Evolutionary conservation across 2,797 vertebrate genomes (phyloP), one percentile per base, ranked within the genome.

Genomic region (Protosalanx chinensis): DNA sequence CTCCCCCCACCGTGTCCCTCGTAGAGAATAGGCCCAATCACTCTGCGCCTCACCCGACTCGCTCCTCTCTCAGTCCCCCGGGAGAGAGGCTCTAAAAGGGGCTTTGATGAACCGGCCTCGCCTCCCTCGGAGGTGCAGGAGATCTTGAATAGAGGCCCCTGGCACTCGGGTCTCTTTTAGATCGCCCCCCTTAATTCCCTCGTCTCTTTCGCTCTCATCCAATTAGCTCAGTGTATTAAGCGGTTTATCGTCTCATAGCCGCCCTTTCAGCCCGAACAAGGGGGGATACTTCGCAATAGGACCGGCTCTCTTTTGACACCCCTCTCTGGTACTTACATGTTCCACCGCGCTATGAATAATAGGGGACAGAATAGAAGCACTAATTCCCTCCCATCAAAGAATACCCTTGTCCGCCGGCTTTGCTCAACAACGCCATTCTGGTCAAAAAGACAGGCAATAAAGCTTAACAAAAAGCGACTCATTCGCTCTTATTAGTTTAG

Each of bases 221-320:
- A 98, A 99, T 99, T 99, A 99, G 96, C 93, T 95, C 95, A 91
- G 96, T 98, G 97, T 98, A 98, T 99, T 99, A 99, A 98, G 97
- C 96, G 97, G 97, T 99, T 99, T 99, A 99, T 99, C 96, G 97
- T 98, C 97, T 99, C 97, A 99, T 99, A 98, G 97, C 96, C 95
- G 92, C 91, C 95, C 94, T 96, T 99, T 98, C 96, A 99, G 93
- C 93, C 84, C 94, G 94, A 96, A 99, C 96, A 98, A 99, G 96
- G 95, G 95, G 95, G 94, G 95, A 96, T 96, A 98, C 96, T 98
- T 96, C 97, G 97, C 96, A 97, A 98, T 96, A 93, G 97, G 96
- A 94, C 95, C 95, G 87, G 95, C 94, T 96, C 95, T 97, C 95
- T 97, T 98, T 98, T 97, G 95, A 98, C 97, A 96, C 97, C 95